Conservation (phyloP, 2,797 vertebrate species). For the Pyrocephalus nanus region DNA sequence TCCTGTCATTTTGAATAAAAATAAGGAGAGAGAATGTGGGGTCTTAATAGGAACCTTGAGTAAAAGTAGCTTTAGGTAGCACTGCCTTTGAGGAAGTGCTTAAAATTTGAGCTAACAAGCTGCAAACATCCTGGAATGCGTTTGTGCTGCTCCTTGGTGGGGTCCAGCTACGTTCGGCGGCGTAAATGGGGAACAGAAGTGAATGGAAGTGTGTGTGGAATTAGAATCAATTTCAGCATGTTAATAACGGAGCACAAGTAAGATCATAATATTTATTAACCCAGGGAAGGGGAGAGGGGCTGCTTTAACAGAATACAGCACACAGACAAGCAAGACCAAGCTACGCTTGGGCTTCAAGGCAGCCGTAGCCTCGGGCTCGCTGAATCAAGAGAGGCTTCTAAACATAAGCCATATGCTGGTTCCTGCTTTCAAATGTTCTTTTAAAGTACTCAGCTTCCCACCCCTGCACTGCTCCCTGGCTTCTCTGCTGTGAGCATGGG, state of each 20-base stretch:
- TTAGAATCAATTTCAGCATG: neutral
- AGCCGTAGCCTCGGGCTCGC: neutral
- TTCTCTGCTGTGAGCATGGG: neutral
- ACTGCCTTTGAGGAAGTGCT: neutral
- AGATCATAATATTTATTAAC: slow-evolving; percentile 14
- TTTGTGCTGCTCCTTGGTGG: neutral
- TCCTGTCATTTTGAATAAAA: slow-evolving; percentile 67
- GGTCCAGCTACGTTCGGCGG: neutral
- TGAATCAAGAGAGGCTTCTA: slow-evolving; percentile 21
- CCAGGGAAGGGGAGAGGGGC: neutral
- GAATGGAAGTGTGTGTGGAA: neutral
- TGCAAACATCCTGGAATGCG: slow-evolving; percentile 1
- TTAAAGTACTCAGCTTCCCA: neutral
- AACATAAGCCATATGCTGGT: slow-evolving; percentile 53
- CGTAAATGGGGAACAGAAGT: neutral
- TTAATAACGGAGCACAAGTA: neutral
- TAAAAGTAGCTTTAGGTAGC: neutral
- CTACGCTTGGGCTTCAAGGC: neutral
- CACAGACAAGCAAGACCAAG: neutral
- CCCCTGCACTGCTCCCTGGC: neutral
- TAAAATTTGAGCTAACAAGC: neutral
- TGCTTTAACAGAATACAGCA: slow-evolving; percentile 26
- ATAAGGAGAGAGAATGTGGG: neutral
- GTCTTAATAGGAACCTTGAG: neutral
- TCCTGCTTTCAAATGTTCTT: slow-evolving; percentile 23